Percentiles rank a stretch among this genome's conserved stretches.
These are phyloP conservation scores for Sitobion miscanthi DNA, from an alignment of 1,140 invertebrate genomes.

Conservation along the genomic window DNA sequence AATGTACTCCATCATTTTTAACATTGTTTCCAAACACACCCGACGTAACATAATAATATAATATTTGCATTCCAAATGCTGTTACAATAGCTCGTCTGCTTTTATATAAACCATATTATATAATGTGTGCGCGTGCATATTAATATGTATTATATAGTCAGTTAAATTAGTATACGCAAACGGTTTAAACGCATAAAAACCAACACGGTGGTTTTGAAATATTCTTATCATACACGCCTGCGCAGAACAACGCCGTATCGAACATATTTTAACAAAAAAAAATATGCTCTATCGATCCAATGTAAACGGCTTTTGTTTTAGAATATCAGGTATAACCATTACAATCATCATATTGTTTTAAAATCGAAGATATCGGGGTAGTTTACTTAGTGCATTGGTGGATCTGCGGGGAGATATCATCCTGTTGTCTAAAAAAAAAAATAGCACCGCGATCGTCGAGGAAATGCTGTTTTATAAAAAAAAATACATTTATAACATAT, in stretches of 20 bases:
- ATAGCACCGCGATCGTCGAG: not conserved
- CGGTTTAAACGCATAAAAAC: not conserved
- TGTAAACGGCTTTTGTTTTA: not conserved
- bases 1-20: not conserved
- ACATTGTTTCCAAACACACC: not conserved
- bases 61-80: not conserved
- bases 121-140: not conserved
- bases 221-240: not conserved
- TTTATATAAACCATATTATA: not conserved
- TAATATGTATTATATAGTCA: not conserved
- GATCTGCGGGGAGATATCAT: not conserved
- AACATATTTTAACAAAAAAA: not conserved
- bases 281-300: not conserved
- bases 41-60: not conserved
- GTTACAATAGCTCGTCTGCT: not conserved
- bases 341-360: not conserved
- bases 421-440: not conserved
- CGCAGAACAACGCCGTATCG: not conserved
- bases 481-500: not conserved
- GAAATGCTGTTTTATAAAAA: not conserved
- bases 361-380: not conserved
- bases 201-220: not conserved
- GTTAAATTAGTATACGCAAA: not conserved
- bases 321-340: not conserved
- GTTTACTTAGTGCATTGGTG: not conserved